These are phyloP conservation scores for Mormyrus proboscirostris DNA, from an alignment of 2,797 vertebrate species.

Conservation along the genomic window DNA sequence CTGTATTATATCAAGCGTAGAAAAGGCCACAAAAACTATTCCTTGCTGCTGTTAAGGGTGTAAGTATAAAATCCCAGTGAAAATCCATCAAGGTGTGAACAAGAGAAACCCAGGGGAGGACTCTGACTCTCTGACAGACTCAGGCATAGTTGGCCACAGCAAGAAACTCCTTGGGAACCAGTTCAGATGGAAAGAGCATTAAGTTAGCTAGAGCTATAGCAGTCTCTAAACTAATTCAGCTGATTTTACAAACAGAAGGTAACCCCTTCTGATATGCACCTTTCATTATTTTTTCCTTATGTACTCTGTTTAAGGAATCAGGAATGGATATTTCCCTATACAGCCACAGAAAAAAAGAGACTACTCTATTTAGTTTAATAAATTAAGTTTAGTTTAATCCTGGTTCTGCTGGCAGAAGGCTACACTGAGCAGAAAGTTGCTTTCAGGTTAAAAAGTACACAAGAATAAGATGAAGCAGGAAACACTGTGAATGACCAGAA, in stretches of 20 bases:
- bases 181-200: neutral
- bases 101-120: neutral
- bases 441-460: neutral
- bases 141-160: neutral
- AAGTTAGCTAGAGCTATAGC: neutral
- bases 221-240: neutral
- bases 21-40: neutral
- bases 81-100: neutral
- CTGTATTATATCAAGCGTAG: neutral
- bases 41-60: neutral
- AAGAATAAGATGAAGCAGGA: neutral
- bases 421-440: neutral
- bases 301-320: neutral
- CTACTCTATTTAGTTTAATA: neutral
- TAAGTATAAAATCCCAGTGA: neutral
- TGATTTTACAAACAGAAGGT: neutral
- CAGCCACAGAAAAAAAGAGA: neutral
- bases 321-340: neutral
- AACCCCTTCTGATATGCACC: neutral
- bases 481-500: neutral
- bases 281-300: neutral
- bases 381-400: neutral
- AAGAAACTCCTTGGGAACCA: neutral
- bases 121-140: neutral
- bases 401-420: neutral